Evolutionary conservation across 2,113 vertebrate genomes (phyloP), one percentile per base, ranked within the genome.

Genomic region (Bubo bubo): DNA sequence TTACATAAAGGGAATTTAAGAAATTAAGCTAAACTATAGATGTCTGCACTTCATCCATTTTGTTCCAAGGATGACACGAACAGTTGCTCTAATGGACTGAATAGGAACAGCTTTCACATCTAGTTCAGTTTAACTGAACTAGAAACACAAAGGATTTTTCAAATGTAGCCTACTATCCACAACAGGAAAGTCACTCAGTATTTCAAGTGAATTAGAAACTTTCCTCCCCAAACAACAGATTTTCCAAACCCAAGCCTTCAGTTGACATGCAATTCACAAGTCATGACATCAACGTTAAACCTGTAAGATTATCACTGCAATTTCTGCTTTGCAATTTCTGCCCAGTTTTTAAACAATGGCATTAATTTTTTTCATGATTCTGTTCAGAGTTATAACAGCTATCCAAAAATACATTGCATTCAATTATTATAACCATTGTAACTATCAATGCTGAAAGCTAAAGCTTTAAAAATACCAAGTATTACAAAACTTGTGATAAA

Each of bases 251-350:
- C 45, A 76, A 53, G 14, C 34, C 45, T 76, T 62, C 7, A 19
- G 15, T 3, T 68, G 32, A 47, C 1, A 8, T 4, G 32, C 1
- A 2, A 21, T 5, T 94, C 23, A 58, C 7, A 47, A 7, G 23
- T 27, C 30, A 59, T 3, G 0, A 26, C 22, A 53, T 45, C 9
- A 19, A 0, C 9, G 4, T 30, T 71, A 32, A 70, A 26, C 10
- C 15, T 1, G 0, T 56, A 34, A 43, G 17, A 59, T 63, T 32
- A 52, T 23, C 10, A 53, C 19, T 17, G 7, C 26, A 27, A 12
- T 22, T 79, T 67, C n/a, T 76, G 28, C 18, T 72, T 82, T 60
- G 18, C 3, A 82, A 41, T 67, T 24, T 3, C 12, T 12, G 15
- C 6, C 8, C 8, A 22, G 10, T 37, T 87, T 68, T 50, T 24